phyloP scores from a whole-genome alignment of 2,113 vertebrate species.

The Lophotis ruficrista region DNA sequence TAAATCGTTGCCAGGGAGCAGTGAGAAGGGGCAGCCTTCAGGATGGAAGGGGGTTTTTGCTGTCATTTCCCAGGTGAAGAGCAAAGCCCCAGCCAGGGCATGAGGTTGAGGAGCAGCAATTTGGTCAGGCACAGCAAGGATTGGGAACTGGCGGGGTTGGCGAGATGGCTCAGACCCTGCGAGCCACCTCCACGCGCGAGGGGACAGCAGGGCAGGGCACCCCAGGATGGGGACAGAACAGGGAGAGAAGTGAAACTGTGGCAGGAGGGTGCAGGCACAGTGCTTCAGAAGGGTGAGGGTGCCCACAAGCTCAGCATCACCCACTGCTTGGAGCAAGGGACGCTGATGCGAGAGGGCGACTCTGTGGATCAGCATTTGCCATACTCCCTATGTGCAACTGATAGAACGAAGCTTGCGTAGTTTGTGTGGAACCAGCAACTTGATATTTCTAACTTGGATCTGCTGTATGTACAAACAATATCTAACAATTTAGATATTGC shows the following conservation, averaged over 20 bases:
- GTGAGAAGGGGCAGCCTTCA: neutral
- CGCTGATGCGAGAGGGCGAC: neutral
- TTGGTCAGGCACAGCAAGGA: neutral
- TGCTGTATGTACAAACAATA: neutral
- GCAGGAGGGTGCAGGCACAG: neutral
- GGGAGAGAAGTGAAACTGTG: neutral
- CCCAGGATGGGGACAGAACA: neutral
- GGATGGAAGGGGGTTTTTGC: neutral
- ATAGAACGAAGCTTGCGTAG: neutral
- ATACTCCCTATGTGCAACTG: neutral
- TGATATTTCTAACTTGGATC: neutral
- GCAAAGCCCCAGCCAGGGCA: neutral
- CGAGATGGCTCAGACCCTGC: neutral
- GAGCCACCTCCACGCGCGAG: neutral
- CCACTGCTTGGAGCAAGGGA: neutral
- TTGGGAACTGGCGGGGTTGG: accelerated
- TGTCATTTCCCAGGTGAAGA: neutral
- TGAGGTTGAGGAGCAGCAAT: neutral
- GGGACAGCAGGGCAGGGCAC: neutral
- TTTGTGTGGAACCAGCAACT: neutral
- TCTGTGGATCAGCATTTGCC: neutral
- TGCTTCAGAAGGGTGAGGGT: neutral
- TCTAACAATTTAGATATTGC: neutral
- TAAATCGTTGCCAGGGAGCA: neutral
- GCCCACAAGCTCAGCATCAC: neutral